Percentiles rank a stretch among this genome's conserved stretches.
phyloP scores from a whole-genome alignment of 2,797 vertebrate genomes.

The Microtus agrestis region DNA sequence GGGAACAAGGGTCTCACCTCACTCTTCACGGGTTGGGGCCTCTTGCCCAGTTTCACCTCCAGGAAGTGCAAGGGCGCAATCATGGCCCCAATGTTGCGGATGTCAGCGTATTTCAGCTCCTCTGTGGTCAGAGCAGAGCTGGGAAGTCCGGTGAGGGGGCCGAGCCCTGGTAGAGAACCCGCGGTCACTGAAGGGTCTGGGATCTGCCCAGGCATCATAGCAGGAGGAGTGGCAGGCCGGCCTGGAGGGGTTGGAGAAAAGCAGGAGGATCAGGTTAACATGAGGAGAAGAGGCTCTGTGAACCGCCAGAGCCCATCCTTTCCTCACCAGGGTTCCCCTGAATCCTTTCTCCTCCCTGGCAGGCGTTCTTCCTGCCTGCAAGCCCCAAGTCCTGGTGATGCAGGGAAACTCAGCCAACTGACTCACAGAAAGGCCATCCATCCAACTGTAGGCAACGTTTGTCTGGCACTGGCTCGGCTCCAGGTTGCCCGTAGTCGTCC shows the following conservation, averaged over 20 bases:
- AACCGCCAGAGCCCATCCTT: background rate
- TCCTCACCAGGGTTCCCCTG: background rate
- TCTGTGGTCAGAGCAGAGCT: constrained; percentile 93
- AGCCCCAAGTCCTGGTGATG: background rate
- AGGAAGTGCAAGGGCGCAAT: constrained; percentile 96
- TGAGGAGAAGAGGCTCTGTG: background rate
- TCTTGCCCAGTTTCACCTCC: constrained; percentile 94
- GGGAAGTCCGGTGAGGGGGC: constrained; percentile 93
- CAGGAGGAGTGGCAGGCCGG: constrained; percentile 88
- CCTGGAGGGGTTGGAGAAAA: constrained; percentile 81
- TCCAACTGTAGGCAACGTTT: background rate
- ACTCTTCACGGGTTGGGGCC: constrained; percentile 93
- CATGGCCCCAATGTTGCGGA: constrained; percentile 95
- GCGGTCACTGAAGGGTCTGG: constrained; percentile 96
- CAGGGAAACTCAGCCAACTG: background rate
- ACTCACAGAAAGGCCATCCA: background rate
- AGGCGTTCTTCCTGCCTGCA: background rate
- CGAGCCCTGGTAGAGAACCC: constrained; percentile 94
- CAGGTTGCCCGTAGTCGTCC: background rate
- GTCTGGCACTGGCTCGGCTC: background rate
- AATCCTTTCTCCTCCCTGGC: background rate
- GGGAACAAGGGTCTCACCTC: constrained; percentile 90
- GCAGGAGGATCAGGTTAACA: constrained; percentile 26
- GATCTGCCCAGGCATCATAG: constrained; percentile 98
- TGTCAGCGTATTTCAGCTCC: constrained; percentile 94